Conservation (phyloP, 64 coral and sea anemone species). For the Montipora capricornis region DNA sequence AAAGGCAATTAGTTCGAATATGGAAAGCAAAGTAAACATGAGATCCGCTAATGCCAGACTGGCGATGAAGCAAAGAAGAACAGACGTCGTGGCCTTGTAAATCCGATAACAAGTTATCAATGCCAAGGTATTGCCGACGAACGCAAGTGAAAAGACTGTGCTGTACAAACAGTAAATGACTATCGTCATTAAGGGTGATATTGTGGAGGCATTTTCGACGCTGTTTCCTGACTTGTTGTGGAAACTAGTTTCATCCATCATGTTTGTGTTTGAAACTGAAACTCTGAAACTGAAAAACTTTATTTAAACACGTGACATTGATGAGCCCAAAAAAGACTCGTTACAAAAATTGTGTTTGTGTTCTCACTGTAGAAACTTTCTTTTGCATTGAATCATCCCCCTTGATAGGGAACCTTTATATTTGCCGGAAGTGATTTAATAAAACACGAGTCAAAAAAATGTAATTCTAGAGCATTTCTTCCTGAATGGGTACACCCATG, state of each 20-base stretch:
- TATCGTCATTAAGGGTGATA: constrained; percentile 21
- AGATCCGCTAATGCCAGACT: constrained; percentile 81
- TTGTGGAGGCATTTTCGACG: neutral
- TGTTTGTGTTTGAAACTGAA: too few relatives aligned
- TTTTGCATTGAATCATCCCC: neutral
- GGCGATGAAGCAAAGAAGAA: constrained; percentile 77
- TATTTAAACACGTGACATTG: too few relatives aligned
- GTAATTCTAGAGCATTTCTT: neutral
- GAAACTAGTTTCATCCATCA: neutral
- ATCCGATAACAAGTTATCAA: constrained; percentile 81
- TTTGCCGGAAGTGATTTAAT: neutral
- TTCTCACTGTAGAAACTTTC: neutral
- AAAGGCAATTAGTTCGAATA: constrained; percentile 78
- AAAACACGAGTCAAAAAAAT: too few relatives aligned
- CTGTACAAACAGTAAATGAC: neutral
- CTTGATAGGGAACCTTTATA: neutral
- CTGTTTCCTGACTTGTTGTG: neutral
- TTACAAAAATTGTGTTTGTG: neutral
- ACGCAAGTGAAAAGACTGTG: constrained; percentile 37
- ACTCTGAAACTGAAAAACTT: too few relatives aligned
- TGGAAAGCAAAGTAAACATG: constrained; percentile 76
- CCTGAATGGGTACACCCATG: neutral
- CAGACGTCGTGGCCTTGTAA: constrained; percentile 34
- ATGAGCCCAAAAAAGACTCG: too few relatives aligned
- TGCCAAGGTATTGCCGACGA: constrained; percentile 81